Evolutionary conservation across 53 echinoderm and acorn worm species (phyloP), one percentile per base, ranked within the genome.

Genomic region (Antedon mediterranea): DNA sequence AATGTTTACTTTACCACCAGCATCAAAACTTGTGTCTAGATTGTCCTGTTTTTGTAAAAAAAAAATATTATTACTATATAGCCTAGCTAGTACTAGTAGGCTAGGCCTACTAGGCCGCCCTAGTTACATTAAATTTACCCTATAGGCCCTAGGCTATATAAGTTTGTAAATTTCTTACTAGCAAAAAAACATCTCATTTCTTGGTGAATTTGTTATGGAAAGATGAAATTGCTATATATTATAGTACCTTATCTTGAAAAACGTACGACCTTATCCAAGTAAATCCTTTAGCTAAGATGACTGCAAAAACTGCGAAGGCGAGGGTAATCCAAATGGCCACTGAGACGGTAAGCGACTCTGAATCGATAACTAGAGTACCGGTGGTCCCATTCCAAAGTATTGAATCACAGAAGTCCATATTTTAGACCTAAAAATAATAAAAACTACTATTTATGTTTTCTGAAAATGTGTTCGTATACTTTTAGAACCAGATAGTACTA

Each of bases 1-100:
- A 29, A 89, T 78, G 1, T 90, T 90, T 0, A 94, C 94, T 31
- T 85, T 81, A 2, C 94, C 94, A 43, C 94, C 94, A 28, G 94
- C 94, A 78, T 94, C 94, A 31, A 94, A 94, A 72, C 89, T 89
- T 26, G 91, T 89, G 85, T 94, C 94, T 29, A 94, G 73, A 79
- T 80, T 89, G 31, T 77, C 83, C 93, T 93, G 71, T 0, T 77
- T 77, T 0, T 0, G 74, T 27, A n/a, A 81, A 32, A 77, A 26
- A 72, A 6, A 6, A 11, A 11, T 6, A 37, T 6, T 37, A 11
- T 37, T 37, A 37, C 37, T n/a, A n/a, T n/a, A n/a, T n/a, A n/a
- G n/a, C n/a, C n/a, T n/a, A n/a, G n/a, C n/a, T n/a, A n/a, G n/a
- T n/a, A n/a, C n/a, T n/a, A n/a, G n/a, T n/a, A n/a, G n/a, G n/a